Conservation (phyloP, 2,797 vertebrate species). For the Pipistrellus kuhlii region DNA sequence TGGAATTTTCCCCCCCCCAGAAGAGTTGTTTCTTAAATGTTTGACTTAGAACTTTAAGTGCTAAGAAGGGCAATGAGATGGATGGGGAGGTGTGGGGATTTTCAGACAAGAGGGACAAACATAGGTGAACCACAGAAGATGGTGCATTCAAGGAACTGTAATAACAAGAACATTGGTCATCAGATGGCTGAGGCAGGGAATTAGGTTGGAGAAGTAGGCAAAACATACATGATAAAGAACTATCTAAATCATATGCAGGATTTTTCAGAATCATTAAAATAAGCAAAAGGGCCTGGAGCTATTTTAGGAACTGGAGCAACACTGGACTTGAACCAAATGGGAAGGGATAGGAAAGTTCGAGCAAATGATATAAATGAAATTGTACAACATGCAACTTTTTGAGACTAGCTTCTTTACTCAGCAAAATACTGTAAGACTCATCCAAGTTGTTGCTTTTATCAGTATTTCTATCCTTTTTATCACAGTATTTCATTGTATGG, state of each 20-base stretch:
- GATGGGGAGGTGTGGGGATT: neutral
- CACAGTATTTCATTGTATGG: neutral
- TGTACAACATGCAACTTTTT: neutral
- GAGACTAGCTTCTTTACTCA: neutral
- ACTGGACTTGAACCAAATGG: neutral
- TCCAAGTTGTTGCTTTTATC: neutral
- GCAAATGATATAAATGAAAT: constrained; percentile 36
- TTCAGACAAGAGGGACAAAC: neutral
- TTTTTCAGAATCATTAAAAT: constrained; percentile 5
- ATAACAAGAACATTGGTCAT: neutral
- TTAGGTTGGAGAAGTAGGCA: neutral
- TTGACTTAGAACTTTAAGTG: constrained; percentile 18
- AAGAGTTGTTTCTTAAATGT: constrained; percentile 35
- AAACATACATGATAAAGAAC: neutral
- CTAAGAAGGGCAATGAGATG: neutral
- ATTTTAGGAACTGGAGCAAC: neutral
- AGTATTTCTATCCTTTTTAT: neutral
- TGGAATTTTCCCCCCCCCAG: neutral
- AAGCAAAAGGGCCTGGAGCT: neutral
- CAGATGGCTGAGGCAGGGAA: neutral
- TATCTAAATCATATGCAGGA: constrained; percentile 4
- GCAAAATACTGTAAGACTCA: neutral
- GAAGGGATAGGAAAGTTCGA: neutral
- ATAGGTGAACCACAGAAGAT: neutral
- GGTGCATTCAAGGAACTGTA: neutral